phyloP scores from a whole-genome alignment of 1,140 invertebrate species.

The Heliconius congener region DNA sequence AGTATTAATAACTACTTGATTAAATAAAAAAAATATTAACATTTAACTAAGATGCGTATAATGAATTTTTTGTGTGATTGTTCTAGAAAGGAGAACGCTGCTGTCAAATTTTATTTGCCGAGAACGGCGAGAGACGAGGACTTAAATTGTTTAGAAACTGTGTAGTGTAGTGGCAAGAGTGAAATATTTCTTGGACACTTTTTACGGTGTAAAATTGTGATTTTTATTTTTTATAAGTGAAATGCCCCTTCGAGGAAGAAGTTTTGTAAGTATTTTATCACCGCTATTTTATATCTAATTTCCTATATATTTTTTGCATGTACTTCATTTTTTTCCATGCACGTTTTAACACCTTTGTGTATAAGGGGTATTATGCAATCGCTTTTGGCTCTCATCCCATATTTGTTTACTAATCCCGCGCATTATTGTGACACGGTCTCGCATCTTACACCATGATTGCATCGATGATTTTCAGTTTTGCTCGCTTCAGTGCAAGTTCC shows the following conservation, averaged over 20 bases:
- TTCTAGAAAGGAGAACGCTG: constrained; percentile 57
- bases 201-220: constrained; percentile 39
- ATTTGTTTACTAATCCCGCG: constrained; percentile 50
- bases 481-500: constrained; percentile 61
- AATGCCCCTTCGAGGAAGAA: constrained; percentile 74
- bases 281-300: constrained; percentile 46
- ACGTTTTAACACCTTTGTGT: constrained; percentile 46
- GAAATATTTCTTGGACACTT: constrained; percentile 28
- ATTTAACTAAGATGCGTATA: constrained; percentile 21
- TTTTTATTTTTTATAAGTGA: constrained; percentile 53
- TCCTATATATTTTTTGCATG: constrained; percentile 44
- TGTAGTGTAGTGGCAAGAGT: constrained; percentile 46
- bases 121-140: constrained; percentile 25
- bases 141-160: constrained; percentile 43
- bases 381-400: constrained; percentile 43
- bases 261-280: constrained; percentile 67
- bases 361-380: constrained; percentile 45
- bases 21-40: not conserved
- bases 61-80: constrained; percentile 47
- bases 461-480: constrained; percentile 71
- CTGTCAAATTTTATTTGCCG: constrained; percentile 55
- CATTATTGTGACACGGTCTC: constrained; percentile 32
- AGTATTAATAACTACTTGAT: not conserved
- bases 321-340: constrained; percentile 43
- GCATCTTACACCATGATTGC: constrained; percentile 43